Conservation (phyloP, 2,888 invertebrate genomes). For the Apotomis betuletana region DNA sequence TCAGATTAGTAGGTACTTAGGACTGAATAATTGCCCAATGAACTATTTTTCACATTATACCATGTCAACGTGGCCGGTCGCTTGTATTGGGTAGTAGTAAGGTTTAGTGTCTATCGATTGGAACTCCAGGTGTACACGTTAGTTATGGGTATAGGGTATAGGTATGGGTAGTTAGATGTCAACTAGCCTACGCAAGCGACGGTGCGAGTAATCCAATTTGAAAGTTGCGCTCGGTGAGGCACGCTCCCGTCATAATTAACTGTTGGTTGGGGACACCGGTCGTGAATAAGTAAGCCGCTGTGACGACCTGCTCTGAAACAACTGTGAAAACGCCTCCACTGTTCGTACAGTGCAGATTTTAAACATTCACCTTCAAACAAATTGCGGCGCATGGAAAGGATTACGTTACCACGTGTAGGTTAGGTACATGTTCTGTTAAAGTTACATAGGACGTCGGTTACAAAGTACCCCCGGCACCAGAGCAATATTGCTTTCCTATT, state of each 20-base stretch:
- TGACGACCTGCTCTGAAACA: constrained; percentile 49
- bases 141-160: no score
- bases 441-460: constrained; percentile 11
- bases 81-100: constrained; percentile 7
- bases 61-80: neutral
- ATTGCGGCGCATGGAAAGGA: constrained; percentile 26
- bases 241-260: constrained; percentile 69
- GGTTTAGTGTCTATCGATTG: constrained; percentile 16
- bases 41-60: constrained; percentile 13
- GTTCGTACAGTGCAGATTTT: constrained; percentile 35
- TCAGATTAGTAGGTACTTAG: constrained; percentile 12
- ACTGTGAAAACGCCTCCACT: constrained; percentile 43
- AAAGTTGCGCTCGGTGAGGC: constrained; percentile 61
- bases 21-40: constrained; percentile 32
- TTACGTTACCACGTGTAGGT: neutral
- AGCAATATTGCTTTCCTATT: constrained; percentile 20
- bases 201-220: constrained; percentile 71
- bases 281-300: constrained; percentile 69
- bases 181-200: constrained; percentile 52
- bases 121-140: constrained; percentile 14
- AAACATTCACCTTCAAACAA: constrained; percentile 32
- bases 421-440: neutral
- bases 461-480: constrained; percentile 15
- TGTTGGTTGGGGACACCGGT: constrained; percentile 56
- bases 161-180: constrained; percentile 43